Evolutionary conservation across 2,888 invertebrate genomes (phyloP).

Genomic region (Automeris io): DNA sequence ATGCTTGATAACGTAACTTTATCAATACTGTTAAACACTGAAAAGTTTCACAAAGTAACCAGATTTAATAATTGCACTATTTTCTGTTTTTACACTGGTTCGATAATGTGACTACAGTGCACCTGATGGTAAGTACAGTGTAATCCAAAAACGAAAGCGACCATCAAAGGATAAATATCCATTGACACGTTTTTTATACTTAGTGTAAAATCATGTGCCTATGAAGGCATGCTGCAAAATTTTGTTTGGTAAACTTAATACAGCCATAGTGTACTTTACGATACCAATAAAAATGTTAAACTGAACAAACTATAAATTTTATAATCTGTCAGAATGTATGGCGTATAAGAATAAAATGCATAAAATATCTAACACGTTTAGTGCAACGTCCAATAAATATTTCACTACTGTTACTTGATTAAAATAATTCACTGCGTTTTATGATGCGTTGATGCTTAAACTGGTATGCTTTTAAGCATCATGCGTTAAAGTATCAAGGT

Average conservation of each 20-base stretch:
- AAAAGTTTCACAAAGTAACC: too few species aligned
- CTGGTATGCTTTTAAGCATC: background rate
- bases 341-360: background rate
- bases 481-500: background rate
- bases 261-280: background rate
- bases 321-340: background rate
- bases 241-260: background rate
- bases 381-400: constrained; percentile 5
- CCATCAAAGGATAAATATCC: too few species aligned
- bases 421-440: constrained; percentile 5
- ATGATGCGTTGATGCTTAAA: background rate
- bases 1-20: too few species aligned
- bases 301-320: background rate
- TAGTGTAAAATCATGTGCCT: too few species aligned
- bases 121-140: too few species aligned
- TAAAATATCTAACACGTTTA: background rate
- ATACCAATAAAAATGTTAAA: background rate
- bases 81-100: too few species aligned
- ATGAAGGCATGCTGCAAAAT: background rate
- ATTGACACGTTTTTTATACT: too few species aligned
- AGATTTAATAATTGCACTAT: too few species aligned
- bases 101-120: too few species aligned
- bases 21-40: too few species aligned
- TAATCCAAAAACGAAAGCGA: too few species aligned
- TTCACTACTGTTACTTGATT: constrained; percentile 2